phyloP scores from a whole-genome alignment of 1,140 invertebrate species.

The Platyscapa corneri region DNA sequence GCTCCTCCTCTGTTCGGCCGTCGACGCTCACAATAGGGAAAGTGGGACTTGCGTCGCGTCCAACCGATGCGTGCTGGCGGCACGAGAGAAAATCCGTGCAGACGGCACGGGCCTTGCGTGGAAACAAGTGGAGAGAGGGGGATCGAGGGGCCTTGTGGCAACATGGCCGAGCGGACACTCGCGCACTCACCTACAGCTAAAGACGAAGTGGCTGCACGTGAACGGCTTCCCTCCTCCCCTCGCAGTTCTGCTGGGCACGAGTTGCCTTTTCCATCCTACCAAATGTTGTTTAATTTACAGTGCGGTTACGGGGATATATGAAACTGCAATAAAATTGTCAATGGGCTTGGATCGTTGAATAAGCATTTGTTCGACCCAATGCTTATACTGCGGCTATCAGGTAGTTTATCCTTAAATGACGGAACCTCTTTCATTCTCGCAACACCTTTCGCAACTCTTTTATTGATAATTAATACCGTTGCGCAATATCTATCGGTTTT shows the following conservation, averaged over 20 bases:
- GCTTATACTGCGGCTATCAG: neutral
- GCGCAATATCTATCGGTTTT: too few relatives aligned
- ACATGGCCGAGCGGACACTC: slow-evolving; percentile 23
- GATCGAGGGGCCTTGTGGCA: slow-evolving; percentile 8
- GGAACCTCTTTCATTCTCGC: too few relatives aligned
- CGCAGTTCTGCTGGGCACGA: too few relatives aligned
- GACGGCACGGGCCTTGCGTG: neutral
- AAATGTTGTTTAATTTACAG: neutral
- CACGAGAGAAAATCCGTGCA: slow-evolving; percentile 34
- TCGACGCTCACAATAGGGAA: slow-evolving; percentile 16
- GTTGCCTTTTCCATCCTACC: neutral
- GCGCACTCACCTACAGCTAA: neutral
- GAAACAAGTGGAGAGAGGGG: neutral
- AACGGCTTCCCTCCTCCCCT: neutral
- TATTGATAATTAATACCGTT: too few relatives aligned
- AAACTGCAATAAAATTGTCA: neutral
- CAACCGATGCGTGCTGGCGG: neutral
- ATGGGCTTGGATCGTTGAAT: neutral
- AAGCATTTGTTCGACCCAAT: neutral
- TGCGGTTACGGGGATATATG: neutral
- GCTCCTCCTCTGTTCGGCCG: neutral
- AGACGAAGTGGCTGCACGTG: neutral
- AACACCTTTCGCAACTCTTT: too few relatives aligned
- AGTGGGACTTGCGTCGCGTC: slow-evolving; percentile 30
- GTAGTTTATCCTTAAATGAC: neutral